Base-by-base conservation (phyloP, 2,797 vertebrate species). In the Uromys caudimaculatus region DNA sequence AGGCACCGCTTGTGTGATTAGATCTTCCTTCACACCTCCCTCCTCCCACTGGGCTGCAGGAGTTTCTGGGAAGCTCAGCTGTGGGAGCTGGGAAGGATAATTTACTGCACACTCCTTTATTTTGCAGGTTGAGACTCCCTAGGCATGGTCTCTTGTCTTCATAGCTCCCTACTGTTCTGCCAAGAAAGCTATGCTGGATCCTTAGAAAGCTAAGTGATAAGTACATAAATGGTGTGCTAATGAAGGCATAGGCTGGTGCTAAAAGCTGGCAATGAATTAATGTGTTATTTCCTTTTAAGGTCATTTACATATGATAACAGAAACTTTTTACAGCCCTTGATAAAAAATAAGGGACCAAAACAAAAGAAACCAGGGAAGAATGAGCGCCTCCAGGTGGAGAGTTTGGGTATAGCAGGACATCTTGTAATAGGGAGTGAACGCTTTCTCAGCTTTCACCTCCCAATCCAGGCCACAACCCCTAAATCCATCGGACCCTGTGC, bases 141-240 rank as follows among this genome's bases (percentile, higher is more conserved):
- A 50, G 78, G 78, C 73, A 27, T 62, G 38, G 13, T 32, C 24
- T 19, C 81, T 41, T 3, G 44, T 92, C 95, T 93, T 67, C 90
- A 7, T 16, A 64, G 32, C 82, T 90, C 58, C 81, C 77, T n/a
- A 38, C 78, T 41, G 62, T 19, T 93, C 69, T 93, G 50, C 52
- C 76, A 83, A 50, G 50, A 58, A 41, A 58, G 32, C 54, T 19
- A 11, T 9, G 52, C n/a, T 7, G 32, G 82, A 67, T 85, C 92
- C 75, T 78, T 67, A 85, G 90, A 52, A 87, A 95, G 64, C 9
- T 41, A 85, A 56, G 87, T 64, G 77, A 38, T 56, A 93, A 94
- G 85, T 32, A n/a, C 35, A 27, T 29, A 47, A 6, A 6, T 41
- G 12, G 52, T 5, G 41, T 29, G 64, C 35, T 67, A 71, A 50